Evolutionary conservation across 2,888 invertebrate species (phyloP), one percentile per base, ranked within the genome.

Genomic region (Pinctada fucata): DNA sequence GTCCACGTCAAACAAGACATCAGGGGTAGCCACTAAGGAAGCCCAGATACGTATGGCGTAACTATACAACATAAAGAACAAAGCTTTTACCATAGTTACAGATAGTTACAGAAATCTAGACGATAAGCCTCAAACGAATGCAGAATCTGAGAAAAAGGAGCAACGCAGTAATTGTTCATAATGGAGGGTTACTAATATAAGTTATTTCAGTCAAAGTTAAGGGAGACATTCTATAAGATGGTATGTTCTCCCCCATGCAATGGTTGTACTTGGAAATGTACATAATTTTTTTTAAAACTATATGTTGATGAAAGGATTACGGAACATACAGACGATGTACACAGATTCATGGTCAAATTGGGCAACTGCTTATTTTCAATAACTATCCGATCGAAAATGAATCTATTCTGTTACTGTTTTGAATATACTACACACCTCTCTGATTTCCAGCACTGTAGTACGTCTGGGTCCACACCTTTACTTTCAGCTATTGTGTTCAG

Each of bases 391-490:
- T 31, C 31, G 31, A 31, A 31, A 31, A 31, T 31, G 31, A 31
- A 31, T 31, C 31, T 31, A 31, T 31, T 31, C 31, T 31, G 31
- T 31, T 31, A 31, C 31, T 31, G 31, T 31, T 31, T 31, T 31
- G 31, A 31, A 31, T 31, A 31, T 58, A 58, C 6, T 58, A 58
- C 58, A 58, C 80, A 87, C 87, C 84, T 83, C 66, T 85, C 82
- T 69, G 85, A 85, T 73, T 87, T 87, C 87, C 87, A 87, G 3
- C 70, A 67, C 76, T 83, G 82, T 49, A 84, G 51, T 45, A 79
- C 78, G 31, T 86, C 85, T 64, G 73, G 50, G 48, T 85, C 85
- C 2, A 84, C 80, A 66, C 83, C 81, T 64, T 81, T 68, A 49
- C 77, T 77, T 8, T 85, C 83, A 66, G 82, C 85, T 63, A 83